Evolutionary conservation across 1,140 invertebrate species (phyloP).

Genomic region (Yoshiicerus persimilis): DNA sequence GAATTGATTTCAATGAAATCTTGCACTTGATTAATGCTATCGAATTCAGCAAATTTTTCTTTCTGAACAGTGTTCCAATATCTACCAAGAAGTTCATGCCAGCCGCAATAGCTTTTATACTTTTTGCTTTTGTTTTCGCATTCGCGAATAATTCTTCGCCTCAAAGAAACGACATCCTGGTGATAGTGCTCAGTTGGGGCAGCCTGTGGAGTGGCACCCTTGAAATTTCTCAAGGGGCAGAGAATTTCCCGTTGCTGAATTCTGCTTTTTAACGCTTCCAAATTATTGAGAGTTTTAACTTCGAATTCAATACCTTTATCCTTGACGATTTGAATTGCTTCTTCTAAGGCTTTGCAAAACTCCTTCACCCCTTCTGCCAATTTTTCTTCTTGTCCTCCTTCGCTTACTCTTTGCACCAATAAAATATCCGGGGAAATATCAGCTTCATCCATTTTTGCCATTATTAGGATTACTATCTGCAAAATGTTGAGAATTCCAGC

Average conservation of each 20-base stretch:
- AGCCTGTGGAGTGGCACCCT: neutral
- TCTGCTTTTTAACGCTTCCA: neutral
- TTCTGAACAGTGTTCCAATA: neutral
- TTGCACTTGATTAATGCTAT: neutral
- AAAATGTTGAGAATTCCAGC: neutral
- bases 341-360: neutral
- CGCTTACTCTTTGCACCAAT: slow-evolving; percentile 19
- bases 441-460: neutral
- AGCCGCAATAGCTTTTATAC: neutral
- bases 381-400: neutral
- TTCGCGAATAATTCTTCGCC: neutral
- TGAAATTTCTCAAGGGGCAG: neutral
- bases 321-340: neutral
- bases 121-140: neutral
- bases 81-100: neutral
- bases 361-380: neutral
- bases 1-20: neutral
- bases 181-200: neutral
- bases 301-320: neutral
- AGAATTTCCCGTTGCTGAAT: neutral
- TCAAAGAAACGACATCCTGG: neutral
- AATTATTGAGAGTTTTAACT: neutral
- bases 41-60: neutral
- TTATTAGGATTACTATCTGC: neutral
- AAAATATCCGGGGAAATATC: slow-evolving; percentile 29